A percentile compares a stretch with the other conserved stretches of the same genome.
Conservation (phyloP, 2,113 vertebrate species). For the Gambusia holbrooki region DNA sequence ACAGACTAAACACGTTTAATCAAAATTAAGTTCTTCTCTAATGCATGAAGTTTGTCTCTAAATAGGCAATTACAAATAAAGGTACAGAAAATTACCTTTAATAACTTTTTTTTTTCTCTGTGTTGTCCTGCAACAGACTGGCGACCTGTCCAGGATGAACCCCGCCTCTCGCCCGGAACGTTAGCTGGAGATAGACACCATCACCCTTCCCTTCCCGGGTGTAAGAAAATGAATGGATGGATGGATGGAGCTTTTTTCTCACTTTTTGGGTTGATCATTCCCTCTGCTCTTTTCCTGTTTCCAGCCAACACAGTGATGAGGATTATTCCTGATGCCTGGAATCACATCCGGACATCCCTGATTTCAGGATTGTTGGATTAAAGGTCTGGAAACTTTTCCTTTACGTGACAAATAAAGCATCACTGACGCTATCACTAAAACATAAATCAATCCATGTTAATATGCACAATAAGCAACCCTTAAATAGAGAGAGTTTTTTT, state of each 20-base stretch:
- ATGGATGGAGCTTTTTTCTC: too few species aligned
- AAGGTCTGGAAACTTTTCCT: conserved; percentile 5
- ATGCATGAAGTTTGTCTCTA: too few species aligned
- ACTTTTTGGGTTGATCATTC: neutral
- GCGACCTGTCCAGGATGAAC: too few species aligned
- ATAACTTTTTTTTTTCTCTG: neutral
- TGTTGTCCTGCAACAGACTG: too few species aligned
- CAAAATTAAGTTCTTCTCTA: too few species aligned
- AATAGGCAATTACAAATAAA: too few species aligned
- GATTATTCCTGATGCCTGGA: neutral
- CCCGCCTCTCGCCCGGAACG: too few species aligned
- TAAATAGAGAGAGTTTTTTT: conserved; percentile 30
- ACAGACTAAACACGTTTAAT: too few species aligned
- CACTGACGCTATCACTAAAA: conserved; percentile 29
- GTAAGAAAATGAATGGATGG: too few species aligned
- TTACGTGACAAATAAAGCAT: conserved; percentile 20
- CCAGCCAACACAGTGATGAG: neutral
- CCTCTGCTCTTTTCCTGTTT: neutral
- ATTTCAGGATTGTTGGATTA: conserved; percentile 4
- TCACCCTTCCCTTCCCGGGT: too few species aligned
- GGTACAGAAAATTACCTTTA: neutral
- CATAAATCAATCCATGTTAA: conserved; percentile 20
- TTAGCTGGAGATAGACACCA: too few species aligned
- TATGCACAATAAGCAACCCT: conserved; percentile 29
- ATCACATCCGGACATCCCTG: neutral